These are phyloP conservation scores for Coelinius sp. DNA, from an alignment of 2,888 invertebrate species.

Conservation along the genomic window DNA sequence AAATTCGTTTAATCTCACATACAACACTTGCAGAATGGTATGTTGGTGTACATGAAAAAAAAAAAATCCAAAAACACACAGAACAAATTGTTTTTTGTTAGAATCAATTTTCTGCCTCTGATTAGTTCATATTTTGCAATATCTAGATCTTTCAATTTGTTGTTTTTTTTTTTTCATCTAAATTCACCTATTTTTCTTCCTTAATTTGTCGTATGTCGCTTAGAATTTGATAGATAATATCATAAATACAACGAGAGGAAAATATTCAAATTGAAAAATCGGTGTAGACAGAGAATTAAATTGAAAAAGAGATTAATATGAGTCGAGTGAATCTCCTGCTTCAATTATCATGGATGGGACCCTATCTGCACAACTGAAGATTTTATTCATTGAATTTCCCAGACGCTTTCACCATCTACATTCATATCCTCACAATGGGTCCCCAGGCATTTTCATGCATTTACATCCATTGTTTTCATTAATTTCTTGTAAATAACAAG, in stretches of 20 bases:
- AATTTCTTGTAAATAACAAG: conserved; percentile 59
- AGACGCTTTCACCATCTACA: conserved; percentile 54
- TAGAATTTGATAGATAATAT: conserved; percentile 1
- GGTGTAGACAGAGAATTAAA: background rate
- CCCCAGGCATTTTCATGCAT: conserved; percentile 49
- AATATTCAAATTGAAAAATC: background rate
- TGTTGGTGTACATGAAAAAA: conserved; percentile 78
- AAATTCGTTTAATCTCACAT: conserved; percentile 63
- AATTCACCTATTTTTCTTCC: conserved; percentile 27
- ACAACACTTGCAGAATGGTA: conserved; percentile 76
- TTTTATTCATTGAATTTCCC: background rate
- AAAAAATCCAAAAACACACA: conserved; percentile 67
- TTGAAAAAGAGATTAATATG: background rate
- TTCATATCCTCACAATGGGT: conserved; percentile 35
- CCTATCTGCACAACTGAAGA: background rate
- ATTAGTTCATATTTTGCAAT: conserved; percentile 58
- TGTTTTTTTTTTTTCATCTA: background rate
- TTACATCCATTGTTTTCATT: conserved; percentile 31
- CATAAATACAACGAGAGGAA: background rate
- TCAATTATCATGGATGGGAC: conserved; percentile 10
- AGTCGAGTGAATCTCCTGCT: background rate
- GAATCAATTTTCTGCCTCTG: conserved; percentile 63
- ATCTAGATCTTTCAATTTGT: conserved; percentile 16
- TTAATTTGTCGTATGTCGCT: conserved; percentile 65
- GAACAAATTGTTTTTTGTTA: conserved; percentile 66